Evolutionary conservation across 2,888 invertebrate genomes (phyloP).

Genomic region (Eugnorisma glareosa): DNA sequence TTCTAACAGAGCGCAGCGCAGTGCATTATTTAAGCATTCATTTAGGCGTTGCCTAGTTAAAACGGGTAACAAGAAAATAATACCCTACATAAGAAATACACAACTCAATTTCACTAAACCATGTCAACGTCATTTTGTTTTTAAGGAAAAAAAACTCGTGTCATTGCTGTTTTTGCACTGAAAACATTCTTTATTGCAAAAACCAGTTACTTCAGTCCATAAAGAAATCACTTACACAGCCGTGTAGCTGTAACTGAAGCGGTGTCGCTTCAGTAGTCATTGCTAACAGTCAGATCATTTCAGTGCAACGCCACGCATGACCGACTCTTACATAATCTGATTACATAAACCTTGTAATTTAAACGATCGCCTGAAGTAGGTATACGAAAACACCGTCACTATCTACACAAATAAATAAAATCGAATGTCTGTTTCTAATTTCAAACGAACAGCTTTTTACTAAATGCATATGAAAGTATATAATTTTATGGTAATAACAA

Average conservation of each 20-base stretch:
- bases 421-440: too few relatives aligned
- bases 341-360: conserved; percentile 62
- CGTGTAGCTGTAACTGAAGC: conserved; percentile 28
- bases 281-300: conserved; percentile 45
- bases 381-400: conserved; percentile 16
- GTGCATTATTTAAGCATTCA: background rate
- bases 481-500: too few relatives aligned
- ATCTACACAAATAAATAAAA: background rate
- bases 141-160: background rate
- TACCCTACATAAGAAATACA: background rate
- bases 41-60: background rate
- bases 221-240: conserved; percentile 47
- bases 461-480: background rate
- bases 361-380: conserved; percentile 42
- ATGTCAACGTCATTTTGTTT: background rate
- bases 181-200: background rate
- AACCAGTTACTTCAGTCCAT: conserved; percentile 15
- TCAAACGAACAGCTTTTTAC: background rate
- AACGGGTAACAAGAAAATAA: background rate
- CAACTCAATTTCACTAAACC: background rate
- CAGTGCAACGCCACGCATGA: conserved; percentile 67
- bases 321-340: conserved; percentile 63
- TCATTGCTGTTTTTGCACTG: background rate
- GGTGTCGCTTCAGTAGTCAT: conserved; percentile 47
- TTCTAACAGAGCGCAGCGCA: background rate